Evolutionary conservation across 2,797 vertebrate species (phyloP), one percentile per base, ranked within the genome.

Genomic region (Sebastes hopkinsi): DNA sequence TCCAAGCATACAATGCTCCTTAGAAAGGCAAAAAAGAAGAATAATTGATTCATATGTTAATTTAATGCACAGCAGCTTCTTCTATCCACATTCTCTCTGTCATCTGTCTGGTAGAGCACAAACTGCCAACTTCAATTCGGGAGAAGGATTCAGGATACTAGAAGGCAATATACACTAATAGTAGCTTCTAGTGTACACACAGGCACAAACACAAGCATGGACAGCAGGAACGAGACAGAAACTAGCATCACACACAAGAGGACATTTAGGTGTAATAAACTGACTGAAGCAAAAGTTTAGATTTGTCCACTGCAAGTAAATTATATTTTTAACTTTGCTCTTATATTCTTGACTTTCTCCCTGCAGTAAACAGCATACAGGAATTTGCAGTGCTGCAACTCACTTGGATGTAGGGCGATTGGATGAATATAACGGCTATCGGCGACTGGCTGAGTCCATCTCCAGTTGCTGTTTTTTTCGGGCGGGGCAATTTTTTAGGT

Each of bases 391-490:
- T 54, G 52, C 52, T 54, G 52, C 52, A 22, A 22, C 20, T 0
- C 0, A 22, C 9, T 22, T 50, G 46, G 46, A 50, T 50, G 18
- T 50, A 46, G 42, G 42, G 42, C 16, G 42, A 46, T 46, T 46
- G 42, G 6, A 46, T 20, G 42, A 18, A 46, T 46, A 46, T 20
- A 18, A 0, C 1, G 42, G 42, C 42, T 46, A 46, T 46, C 42
- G 7, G 16, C 42, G 42, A 46, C 42, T 46, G 16, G 42, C 42
- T 46, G 42, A 46, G 42, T 46, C 42, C 42, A 46, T 20, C 42
- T 46, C 0, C 3, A 6, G 14, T 46, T 46, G 42, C 0, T 0
- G n/a, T 7, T 46, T 46, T 42, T 46, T 46, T 46, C 42, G 14
- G 6, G 42, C 3, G 7, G 42, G 42, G 42, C 6, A 46, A 20